Evolutionary conservation across 2,797 vertebrate genomes (phyloP).

Genomic region (Artibeus lituratus): DNA sequence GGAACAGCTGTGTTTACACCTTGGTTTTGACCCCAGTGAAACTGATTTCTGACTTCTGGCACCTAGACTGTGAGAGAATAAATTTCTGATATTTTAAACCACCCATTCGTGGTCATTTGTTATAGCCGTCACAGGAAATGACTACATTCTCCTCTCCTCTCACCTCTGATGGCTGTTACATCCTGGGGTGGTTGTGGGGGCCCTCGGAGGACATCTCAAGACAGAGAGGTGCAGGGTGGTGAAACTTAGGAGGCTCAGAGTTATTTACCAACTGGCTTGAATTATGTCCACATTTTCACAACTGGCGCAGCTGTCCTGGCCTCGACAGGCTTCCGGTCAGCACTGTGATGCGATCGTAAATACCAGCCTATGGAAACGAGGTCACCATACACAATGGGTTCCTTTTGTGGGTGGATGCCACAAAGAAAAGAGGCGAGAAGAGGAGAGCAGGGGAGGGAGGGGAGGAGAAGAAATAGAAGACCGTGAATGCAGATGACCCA

Average conservation of each 20-base stretch:
- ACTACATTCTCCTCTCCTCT: neutral
- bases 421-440: no score
- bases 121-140: neutral
- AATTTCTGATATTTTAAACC: neutral
- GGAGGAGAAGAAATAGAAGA: neutral
- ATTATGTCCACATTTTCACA: neutral
- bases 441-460: no score
- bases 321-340: neutral
- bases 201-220: neutral
- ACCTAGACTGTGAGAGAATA: neutral
- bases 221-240: neutral
- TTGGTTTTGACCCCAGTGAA: neutral
- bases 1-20: neutral
- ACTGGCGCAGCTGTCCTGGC: neutral
- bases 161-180: neutral
- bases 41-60: neutral
- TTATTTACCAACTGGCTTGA: neutral
- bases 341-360: neutral
- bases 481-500: conserved; percentile 3
- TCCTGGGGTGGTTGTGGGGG: neutral
- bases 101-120: neutral
- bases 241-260: neutral
- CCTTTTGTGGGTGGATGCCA: neutral
- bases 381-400: neutral
- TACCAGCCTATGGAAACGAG: neutral